These are phyloP conservation scores for Trichopria drosophilae DNA, from an alignment of 2,888 invertebrate genomes.

Conservation along the genomic window DNA sequence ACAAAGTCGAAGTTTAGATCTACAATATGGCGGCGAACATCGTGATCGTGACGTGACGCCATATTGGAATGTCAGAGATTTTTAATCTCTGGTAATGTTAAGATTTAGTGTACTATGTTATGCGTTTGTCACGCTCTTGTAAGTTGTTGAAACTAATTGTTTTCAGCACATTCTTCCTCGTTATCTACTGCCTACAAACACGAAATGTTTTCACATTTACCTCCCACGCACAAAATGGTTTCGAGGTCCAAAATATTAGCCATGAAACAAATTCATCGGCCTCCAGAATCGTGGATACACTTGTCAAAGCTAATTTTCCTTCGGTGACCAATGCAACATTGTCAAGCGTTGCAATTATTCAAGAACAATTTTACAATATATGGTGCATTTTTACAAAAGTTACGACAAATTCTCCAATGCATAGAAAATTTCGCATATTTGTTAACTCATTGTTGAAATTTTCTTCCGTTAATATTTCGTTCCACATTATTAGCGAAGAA, in stretches of 20 bases:
- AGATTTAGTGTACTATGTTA: too few species aligned
- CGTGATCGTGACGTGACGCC: too few species aligned
- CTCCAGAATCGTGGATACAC: slow-evolving; percentile 3
- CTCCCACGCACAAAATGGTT: not conserved
- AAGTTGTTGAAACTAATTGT: slow-evolving; percentile 17
- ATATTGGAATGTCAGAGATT: too few species aligned
- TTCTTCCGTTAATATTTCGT: slow-evolving; percentile 61
- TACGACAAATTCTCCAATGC: slow-evolving; percentile 60
- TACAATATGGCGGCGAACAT: too few species aligned
- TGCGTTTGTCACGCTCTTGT: slow-evolving; percentile 23
- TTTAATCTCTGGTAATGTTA: too few species aligned
- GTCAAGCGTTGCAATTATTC: not conserved
- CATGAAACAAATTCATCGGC: slow-evolving; percentile 10
- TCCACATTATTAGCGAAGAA: slow-evolving; percentile 68
- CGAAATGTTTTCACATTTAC: slow-evolving; percentile 6
- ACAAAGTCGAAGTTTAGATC: too few species aligned
- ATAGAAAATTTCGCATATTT: slow-evolving; percentile 61
- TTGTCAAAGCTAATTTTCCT: too few species aligned
- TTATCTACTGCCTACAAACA: slow-evolving; percentile 14
- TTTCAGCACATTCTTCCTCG: slow-evolving; percentile 3
- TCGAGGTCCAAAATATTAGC: slow-evolving; percentile 8
- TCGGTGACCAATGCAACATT: too few species aligned
- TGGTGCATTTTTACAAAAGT: slow-evolving; percentile 67
- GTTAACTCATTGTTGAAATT: slow-evolving; percentile 60
- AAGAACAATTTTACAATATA: slow-evolving; percentile 54